phyloP scores from a whole-genome alignment of 2,888 invertebrate species.

The Melinopterus prodromus region DNA sequence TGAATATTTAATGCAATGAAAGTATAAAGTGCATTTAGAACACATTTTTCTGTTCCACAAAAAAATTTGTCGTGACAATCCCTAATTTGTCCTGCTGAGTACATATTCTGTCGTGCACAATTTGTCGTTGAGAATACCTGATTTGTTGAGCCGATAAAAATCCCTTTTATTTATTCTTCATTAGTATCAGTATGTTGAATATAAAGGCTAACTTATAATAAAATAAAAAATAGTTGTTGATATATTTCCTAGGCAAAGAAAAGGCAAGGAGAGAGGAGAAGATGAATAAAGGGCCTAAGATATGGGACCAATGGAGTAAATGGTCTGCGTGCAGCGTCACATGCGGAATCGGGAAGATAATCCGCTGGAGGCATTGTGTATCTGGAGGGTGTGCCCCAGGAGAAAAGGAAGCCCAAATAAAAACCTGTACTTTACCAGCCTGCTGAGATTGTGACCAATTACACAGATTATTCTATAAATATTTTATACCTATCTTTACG shows the following conservation, averaged over 20 bases:
- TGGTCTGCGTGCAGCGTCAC: conserved; percentile 62
- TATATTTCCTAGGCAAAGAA: conserved; percentile 31
- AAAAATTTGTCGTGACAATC: no score
- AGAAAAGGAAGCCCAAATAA: conserved; percentile 64
- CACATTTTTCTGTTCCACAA: no score
- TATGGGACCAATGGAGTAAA: conserved; percentile 63
- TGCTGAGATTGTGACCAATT: conserved; percentile 48
- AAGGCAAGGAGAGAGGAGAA: conserved; percentile 33
- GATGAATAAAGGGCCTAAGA: conserved; percentile 51
- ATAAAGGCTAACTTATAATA: background rate
- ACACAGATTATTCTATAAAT: background rate
- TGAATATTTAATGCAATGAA: no score
- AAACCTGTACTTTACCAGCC: conserved; percentile 59
- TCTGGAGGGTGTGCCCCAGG: conserved; percentile 60
- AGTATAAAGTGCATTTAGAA: no score
- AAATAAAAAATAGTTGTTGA: background rate
- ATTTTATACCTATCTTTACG: background rate
- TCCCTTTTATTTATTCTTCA: background rate
- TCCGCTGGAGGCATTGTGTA: conserved; percentile 62
- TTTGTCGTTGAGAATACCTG: no score
- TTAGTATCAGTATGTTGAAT: background rate
- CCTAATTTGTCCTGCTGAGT: no score
- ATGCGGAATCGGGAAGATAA: conserved; percentile 59
- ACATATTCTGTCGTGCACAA: no score
- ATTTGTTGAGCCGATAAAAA: no score